phyloP scores from a whole-genome alignment of 2,888 invertebrate species.

The Hesperia comma region DNA sequence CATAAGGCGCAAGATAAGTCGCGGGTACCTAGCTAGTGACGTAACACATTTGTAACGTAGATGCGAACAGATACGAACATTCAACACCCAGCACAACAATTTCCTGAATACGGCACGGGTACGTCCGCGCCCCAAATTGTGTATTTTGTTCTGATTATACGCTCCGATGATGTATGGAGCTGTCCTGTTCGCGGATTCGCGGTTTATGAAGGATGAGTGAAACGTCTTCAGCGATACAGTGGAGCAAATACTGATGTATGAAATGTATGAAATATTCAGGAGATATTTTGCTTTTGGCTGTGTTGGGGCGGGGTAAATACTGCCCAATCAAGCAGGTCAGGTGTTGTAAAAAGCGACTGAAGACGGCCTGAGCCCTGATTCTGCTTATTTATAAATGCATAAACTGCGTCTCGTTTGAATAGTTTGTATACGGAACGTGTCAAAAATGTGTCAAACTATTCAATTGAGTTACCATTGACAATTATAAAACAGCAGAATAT shows the following conservation, averaged over 20 bases:
- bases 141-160: conserved; percentile 42
- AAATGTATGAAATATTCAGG: not conserved
- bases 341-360: too few relatives aligned
- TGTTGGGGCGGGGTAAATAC: too few relatives aligned
- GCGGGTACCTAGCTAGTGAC: conserved; percentile 71
- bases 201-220: conserved; percentile 30
- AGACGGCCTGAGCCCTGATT: too few relatives aligned
- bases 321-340: too few relatives aligned
- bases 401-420: too few relatives aligned
- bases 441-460: too few relatives aligned
- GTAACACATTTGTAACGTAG: conserved; percentile 80
- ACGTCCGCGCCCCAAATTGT: conserved; percentile 37
- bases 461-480: too few relatives aligned
- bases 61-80: conserved; percentile 76
- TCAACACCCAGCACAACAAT: conserved; percentile 67
- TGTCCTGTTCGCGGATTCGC: conserved; percentile 31
- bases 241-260: not conserved
- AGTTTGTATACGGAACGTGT: too few relatives aligned
- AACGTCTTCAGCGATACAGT: conserved; percentile 3
- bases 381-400: too few relatives aligned
- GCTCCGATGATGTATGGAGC: conserved; percentile 39
- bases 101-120: conserved; percentile 50
- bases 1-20: conserved; percentile 64
- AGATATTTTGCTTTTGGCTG: too few relatives aligned
- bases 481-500: too few relatives aligned